These are phyloP conservation scores for Notothenia rossii DNA, from an alignment of 2,113 vertebrate genomes.

Conservation along the genomic window DNA sequence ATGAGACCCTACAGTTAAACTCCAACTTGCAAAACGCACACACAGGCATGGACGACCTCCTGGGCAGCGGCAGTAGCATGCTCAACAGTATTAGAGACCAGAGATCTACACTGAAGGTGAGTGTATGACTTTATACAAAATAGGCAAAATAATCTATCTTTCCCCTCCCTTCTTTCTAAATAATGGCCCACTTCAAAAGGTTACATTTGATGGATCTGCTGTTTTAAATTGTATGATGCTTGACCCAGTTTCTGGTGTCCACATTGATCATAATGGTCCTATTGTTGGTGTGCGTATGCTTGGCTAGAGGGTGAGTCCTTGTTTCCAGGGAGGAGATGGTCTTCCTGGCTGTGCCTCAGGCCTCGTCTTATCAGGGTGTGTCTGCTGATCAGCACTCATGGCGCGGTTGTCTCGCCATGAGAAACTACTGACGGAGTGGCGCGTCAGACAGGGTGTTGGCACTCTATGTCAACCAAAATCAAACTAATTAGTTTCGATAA, in stretches of 20 bases:
- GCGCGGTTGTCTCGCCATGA: constrained; percentile 64
- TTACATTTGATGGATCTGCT: neutral
- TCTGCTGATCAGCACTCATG: constrained; percentile 61
- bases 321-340: constrained; percentile 80
- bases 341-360: constrained; percentile 71
- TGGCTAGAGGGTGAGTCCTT: constrained; percentile 57
- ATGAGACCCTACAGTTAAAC: constrained; percentile 95
- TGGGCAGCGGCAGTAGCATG: constrained; percentile 93
- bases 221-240: neutral
- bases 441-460: constrained; percentile 52
- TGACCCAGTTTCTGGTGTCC: constrained; percentile 35
- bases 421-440: constrained; percentile 65
- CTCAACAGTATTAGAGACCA: constrained; percentile 94
- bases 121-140: neutral
- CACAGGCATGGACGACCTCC: constrained; percentile 94
- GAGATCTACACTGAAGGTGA: constrained; percentile 93
- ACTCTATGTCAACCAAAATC: constrained; percentile 31
- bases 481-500: constrained; percentile 45
- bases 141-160: neutral
- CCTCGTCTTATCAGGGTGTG: constrained; percentile 84
- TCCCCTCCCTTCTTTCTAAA: neutral
- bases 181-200: neutral
- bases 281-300: constrained; percentile 55
- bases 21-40: constrained; percentile 92
- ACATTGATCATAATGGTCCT: constrained; percentile 45